phyloP scores from a whole-genome alignment of 2,888 invertebrate species.

The Gnatocerus cornutus region DNA sequence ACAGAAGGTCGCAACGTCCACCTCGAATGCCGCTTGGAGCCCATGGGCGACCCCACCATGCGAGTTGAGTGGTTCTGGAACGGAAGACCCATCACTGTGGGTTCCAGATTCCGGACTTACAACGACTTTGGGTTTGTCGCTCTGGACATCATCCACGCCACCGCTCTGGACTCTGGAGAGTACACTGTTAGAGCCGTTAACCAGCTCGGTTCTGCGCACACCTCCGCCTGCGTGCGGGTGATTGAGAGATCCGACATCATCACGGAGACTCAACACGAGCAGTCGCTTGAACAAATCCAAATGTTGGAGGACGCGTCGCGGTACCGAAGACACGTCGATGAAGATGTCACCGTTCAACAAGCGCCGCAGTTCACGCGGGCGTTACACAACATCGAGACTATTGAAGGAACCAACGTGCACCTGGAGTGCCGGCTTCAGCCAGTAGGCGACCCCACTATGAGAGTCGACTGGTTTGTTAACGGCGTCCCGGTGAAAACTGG shows the following conservation, averaged over 20 bases:
- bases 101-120: slow-evolving; percentile 94
- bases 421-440: slow-evolving; percentile 93
- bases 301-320: slow-evolving; percentile 88
- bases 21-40: slow-evolving; percentile 92
- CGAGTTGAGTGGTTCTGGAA: slow-evolving; percentile 97
- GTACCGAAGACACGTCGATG: slow-evolving; percentile 80
- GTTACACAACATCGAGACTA: slow-evolving; percentile 90
- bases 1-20: slow-evolving; percentile 93
- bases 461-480: slow-evolving; percentile 97
- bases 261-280: slow-evolving; percentile 93
- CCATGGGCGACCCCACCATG: slow-evolving; percentile 97
- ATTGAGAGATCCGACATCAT: slow-evolving; percentile 87
- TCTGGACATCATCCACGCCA: slow-evolving; percentile 94
- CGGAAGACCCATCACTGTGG: slow-evolving; percentile 90
- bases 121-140: slow-evolving; percentile 99
- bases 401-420: slow-evolving; percentile 93
- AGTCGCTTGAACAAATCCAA: slow-evolving; percentile 93
- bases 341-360: slow-evolving; percentile 88
- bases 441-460: slow-evolving; percentile 93
- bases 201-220: slow-evolving; percentile 93
- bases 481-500: slow-evolving; percentile 94
- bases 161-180: slow-evolving; percentile 95
- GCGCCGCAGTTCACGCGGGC: slow-evolving; percentile 91
- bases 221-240: slow-evolving; percentile 91
- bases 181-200: slow-evolving; percentile 96